Evolutionary conservation across 2,113 vertebrate species (phyloP).

Genomic region (Gymnogyps californianus): DNA sequence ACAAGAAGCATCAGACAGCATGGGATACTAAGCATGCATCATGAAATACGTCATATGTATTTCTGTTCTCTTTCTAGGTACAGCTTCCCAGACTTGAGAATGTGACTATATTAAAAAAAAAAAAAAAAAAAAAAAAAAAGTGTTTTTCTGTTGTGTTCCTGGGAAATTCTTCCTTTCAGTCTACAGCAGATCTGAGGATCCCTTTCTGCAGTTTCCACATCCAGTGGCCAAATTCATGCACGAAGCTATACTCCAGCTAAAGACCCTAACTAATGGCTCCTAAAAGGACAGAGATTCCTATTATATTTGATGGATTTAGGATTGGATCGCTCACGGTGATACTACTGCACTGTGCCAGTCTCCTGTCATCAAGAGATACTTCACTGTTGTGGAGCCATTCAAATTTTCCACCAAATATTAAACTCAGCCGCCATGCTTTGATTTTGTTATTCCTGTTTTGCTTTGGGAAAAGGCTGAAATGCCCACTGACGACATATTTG

Average conservation of each 20-base stretch:
- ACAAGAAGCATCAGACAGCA: background rate
- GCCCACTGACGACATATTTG: background rate
- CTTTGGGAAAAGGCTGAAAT: background rate
- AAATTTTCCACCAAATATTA: background rate
- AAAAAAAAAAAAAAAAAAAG: background rate
- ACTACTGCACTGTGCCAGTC: background rate
- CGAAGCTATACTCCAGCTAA: background rate
- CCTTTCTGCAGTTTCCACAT: background rate
- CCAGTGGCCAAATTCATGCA: background rate
- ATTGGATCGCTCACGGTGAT: background rate
- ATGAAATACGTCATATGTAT: background rate
- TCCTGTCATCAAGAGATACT: background rate
- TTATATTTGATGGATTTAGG: background rate
- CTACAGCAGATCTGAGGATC: background rate
- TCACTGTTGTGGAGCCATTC: background rate
- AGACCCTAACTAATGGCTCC: background rate
- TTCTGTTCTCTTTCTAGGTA: background rate
- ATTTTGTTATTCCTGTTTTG: background rate
- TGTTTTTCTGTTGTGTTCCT: background rate
- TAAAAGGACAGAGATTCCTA: background rate
- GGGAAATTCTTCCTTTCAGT: background rate
- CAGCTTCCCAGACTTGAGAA: background rate
- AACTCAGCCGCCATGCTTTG: background rate
- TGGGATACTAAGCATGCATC: background rate
- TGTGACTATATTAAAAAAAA: background rate